phyloP scores from a whole-genome alignment of 2,113 vertebrate genomes.

The Eptesicus fuscus region DNA sequence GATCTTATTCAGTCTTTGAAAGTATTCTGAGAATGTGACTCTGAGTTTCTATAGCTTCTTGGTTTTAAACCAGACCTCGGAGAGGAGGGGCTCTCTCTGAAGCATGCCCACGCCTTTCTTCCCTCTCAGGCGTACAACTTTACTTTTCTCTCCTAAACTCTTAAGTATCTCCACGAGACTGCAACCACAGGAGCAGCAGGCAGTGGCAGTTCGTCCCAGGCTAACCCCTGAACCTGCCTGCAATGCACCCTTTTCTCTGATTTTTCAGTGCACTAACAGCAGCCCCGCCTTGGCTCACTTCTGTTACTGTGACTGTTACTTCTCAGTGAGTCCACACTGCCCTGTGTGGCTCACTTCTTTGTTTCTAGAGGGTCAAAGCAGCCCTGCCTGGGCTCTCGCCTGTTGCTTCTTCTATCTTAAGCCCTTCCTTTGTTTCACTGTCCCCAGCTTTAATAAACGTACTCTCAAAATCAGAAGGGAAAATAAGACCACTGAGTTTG shows the following conservation, averaged over 20 bases:
- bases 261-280: background rate
- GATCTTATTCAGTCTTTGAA: background rate
- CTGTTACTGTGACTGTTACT: background rate
- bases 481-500: background rate
- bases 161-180: background rate
- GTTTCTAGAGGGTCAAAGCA: background rate
- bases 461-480: background rate
- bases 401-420: background rate
- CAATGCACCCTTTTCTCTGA: background rate
- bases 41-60: background rate
- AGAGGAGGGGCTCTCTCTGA: background rate
- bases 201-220: background rate
- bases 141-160: background rate
- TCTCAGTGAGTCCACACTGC: background rate
- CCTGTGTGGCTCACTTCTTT: background rate
- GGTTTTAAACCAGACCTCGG: background rate
- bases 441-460: background rate
- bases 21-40: background rate
- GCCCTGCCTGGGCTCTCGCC: no score
- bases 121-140: background rate
- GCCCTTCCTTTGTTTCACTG: background rate
- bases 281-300: background rate
- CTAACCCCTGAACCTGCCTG: background rate
- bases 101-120: background rate
- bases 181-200: background rate